Base-by-base conservation (phyloP, 2,113 vertebrate genomes). In the Rhegmatorhina hoffmannsi region DNA sequence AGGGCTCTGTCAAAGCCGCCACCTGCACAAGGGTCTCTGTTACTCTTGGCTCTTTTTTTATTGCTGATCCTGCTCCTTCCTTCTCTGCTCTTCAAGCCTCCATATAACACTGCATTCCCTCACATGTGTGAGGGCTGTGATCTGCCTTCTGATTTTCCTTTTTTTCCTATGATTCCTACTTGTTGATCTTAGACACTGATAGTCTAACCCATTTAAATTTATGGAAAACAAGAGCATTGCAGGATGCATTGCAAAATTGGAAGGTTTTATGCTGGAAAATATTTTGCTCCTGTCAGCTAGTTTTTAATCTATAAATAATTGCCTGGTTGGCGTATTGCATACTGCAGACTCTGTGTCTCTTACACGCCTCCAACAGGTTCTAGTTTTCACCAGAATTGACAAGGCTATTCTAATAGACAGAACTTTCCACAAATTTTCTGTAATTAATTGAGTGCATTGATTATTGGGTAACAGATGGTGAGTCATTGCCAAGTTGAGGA, bases 221-320 rank as follows among this genome's bases (percentile, higher is more conserved):
- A 73, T 8, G 29, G 73, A 74, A 60, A 80, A 56, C 16, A 70
- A 60, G 46, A 62, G 23, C 9, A 34, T 44, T 77, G 56, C 64
- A 28, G 59, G 68, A 79, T 56, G 13, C 4, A 40, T 64, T 77
- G 52, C 84, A 40, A 62, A 77, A 67, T 46, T 46, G 59, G 43
- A 72, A 69, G 46, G 6, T 36, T 72, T 90, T 73, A 63, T 95
- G 87, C 87, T 91, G 49, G 72, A 76, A 91, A 75, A 11, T 58
- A 59, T 77, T 96, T 94, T 64, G 74, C 58, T 92, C 29, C 50
- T 58, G 56, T 87, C 50, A 83, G 50, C 74, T 94, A 53, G 40
- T 87, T 91, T 91, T 88, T 92, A 70, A 73, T 90, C 43, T 88
- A 87, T 77, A 91, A 91, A 90, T 95, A 90, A 70, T 88, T 77